Conservation (phyloP, 2,888 invertebrate species). For the Peribatodes rhomboidaria region DNA sequence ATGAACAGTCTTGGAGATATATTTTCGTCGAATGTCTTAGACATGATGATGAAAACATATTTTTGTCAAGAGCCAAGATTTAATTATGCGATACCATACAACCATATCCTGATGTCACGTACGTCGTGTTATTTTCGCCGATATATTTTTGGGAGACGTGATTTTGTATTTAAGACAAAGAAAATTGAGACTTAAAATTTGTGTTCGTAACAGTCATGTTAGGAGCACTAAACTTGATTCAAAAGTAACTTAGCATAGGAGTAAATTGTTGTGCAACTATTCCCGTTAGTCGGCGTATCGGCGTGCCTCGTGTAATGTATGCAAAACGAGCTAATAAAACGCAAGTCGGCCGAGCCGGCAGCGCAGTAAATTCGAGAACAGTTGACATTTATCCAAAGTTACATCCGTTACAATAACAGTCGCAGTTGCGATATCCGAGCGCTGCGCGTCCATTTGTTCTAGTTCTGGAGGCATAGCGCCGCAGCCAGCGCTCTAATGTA, state of each 20-base stretch:
- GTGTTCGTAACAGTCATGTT: background rate
- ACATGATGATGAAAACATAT: conserved; percentile 6
- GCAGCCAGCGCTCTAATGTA: conserved; percentile 69
- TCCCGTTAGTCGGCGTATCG: conserved; percentile 63
- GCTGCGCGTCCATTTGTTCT: conserved; percentile 78
- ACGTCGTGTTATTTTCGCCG: background rate
- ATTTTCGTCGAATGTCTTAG: conserved; percentile 7
- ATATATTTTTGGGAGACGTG: background rate
- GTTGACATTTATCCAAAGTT: conserved; percentile 85
- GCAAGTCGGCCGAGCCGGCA: conserved; percentile 68
- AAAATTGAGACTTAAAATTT: background rate
- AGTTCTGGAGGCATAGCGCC: conserved; percentile 66
- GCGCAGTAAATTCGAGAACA: conserved; percentile 80
- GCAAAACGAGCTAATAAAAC: conserved; percentile 82
- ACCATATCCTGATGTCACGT: background rate
- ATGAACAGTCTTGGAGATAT: background rate
- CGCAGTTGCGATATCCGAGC: conserved; percentile 80
- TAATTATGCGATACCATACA: conserved; percentile 7
- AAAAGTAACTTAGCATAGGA: conserved; percentile 42
- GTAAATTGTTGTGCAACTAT: conserved; percentile 58
- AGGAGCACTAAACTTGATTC: conserved; percentile 30
- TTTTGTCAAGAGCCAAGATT: conserved; percentile 5
- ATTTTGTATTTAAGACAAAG: background rate
- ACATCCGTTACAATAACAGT: conserved; percentile 84
- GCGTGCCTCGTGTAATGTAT: conserved; percentile 71